Evolutionary conservation across 1,140 invertebrate genomes (phyloP).

Genomic region (Colletes gigas): DNA sequence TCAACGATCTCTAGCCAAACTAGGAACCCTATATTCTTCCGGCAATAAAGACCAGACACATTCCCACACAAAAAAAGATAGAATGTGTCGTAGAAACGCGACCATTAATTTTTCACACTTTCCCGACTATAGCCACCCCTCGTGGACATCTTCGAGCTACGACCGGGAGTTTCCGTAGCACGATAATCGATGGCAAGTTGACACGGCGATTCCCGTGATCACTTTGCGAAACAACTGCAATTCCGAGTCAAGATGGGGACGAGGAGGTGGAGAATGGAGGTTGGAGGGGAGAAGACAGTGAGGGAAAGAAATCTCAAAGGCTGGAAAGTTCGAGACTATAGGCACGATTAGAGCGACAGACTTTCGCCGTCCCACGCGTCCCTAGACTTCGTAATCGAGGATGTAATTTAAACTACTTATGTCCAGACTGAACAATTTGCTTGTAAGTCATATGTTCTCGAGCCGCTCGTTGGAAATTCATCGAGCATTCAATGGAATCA

Average conservation of each 20-base stretch:
- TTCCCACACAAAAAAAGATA: neutral
- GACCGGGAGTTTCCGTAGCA: neutral
- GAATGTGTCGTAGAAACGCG: too few relatives aligned
- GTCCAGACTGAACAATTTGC: conserved; percentile 56
- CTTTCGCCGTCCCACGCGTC: conserved; percentile 62
- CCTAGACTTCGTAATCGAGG: conserved; percentile 59
- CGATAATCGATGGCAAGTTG: conserved; percentile 28
- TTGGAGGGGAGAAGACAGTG: too few relatives aligned
- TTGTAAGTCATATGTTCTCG: conserved; percentile 37
- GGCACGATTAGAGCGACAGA: conserved; percentile 40
- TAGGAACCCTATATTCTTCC: neutral
- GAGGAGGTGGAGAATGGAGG: too few relatives aligned
- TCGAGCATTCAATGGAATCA: conserved; percentile 19
- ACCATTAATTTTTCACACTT: conserved; percentile 27
- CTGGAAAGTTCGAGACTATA: conserved; percentile 36
- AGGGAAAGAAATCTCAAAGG: conserved; percentile 11
- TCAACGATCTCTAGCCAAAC: neutral
- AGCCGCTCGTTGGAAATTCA: conserved; percentile 31
- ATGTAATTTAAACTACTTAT: conserved; percentile 64
- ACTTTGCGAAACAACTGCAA: conserved; percentile 8
- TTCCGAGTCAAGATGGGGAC: neutral
- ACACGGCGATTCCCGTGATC: conserved; percentile 18
- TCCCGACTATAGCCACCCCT: neutral
- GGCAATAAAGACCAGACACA: neutral
- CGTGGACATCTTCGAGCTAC: neutral